These are phyloP conservation scores for Ciconia boyciana DNA, from an alignment of 2,113 vertebrate genomes.

Conservation along the genomic window DNA sequence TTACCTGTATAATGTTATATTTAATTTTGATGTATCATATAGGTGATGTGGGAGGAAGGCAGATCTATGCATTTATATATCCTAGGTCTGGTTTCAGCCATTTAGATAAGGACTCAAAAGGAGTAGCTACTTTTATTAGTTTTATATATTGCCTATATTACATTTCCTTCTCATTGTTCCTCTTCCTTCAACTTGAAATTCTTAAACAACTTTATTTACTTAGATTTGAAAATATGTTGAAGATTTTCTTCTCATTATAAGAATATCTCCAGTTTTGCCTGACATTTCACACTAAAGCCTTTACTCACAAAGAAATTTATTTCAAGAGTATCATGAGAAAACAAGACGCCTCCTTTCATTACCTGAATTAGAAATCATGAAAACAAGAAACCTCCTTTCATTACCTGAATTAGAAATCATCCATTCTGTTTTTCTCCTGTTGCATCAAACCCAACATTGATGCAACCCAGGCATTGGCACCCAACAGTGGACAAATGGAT, in stretches of 20 bases:
- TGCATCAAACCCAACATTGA: background rate
- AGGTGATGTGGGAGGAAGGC: background rate
- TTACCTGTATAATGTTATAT: background rate
- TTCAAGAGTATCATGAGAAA: background rate
- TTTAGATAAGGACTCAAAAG: background rate
- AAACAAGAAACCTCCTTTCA: background rate
- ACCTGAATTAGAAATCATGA: background rate
- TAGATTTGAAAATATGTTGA: background rate
- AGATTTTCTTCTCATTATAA: background rate
- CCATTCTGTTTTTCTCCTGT: background rate
- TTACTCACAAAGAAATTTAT: background rate
- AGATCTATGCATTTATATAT: background rate
- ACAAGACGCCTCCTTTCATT: background rate
- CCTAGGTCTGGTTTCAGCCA: background rate
- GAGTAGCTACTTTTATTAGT: background rate
- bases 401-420: conserved; percentile 1
- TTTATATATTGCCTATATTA: background rate
- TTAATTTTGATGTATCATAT: conserved; percentile 3
- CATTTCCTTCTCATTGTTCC: background rate
- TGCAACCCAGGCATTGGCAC: too few relatives aligned
- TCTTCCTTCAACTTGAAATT: background rate
- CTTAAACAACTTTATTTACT: background rate
- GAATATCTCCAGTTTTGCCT: background rate
- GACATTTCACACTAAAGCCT: background rate
- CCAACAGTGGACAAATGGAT: background rate